These are phyloP conservation scores for Paramormyrops kingsleyae DNA, from an alignment of 2,113 vertebrate genomes.

Conservation along the genomic window DNA sequence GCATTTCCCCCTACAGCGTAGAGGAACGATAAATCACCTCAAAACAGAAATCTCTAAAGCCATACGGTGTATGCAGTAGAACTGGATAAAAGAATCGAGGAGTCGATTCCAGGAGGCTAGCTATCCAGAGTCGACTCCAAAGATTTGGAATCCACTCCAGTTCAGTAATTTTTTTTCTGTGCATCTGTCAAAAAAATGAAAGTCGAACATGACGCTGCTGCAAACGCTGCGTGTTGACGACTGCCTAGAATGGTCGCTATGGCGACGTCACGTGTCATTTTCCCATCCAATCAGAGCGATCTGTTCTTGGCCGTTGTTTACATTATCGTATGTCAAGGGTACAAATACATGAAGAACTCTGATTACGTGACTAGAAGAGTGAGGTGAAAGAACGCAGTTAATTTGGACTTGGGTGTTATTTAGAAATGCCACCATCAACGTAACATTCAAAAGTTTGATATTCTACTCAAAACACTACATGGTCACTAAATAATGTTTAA, in stretches of 20 bases:
- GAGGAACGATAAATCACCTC: background rate
- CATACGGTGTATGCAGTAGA: background rate
- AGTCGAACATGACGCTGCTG: background rate
- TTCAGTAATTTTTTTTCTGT: background rate
- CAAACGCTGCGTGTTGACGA: too few relatives aligned
- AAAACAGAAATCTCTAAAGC: background rate
- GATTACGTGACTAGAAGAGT: too few relatives aligned
- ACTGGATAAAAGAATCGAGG: background rate
- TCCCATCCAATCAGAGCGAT: too few relatives aligned
- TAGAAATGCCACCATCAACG: background rate
- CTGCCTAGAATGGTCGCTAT: too few relatives aligned
- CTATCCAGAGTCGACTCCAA: background rate
- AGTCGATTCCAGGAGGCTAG: background rate
- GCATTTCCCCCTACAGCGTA: too few relatives aligned
- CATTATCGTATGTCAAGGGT: too few relatives aligned
- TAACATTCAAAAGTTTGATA: background rate
- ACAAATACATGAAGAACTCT: too few relatives aligned
- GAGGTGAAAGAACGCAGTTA: too few relatives aligned
- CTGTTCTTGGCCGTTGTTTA: too few relatives aligned
- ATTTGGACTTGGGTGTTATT: too few relatives aligned
- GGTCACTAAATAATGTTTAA: too few relatives aligned
- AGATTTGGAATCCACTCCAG: background rate
- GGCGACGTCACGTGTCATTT: too few relatives aligned
- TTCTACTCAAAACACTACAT: background rate
- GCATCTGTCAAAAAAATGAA: background rate